Conservation (phyloP, 2,888 invertebrate genomes). For the Hypena proboscidalis region DNA sequence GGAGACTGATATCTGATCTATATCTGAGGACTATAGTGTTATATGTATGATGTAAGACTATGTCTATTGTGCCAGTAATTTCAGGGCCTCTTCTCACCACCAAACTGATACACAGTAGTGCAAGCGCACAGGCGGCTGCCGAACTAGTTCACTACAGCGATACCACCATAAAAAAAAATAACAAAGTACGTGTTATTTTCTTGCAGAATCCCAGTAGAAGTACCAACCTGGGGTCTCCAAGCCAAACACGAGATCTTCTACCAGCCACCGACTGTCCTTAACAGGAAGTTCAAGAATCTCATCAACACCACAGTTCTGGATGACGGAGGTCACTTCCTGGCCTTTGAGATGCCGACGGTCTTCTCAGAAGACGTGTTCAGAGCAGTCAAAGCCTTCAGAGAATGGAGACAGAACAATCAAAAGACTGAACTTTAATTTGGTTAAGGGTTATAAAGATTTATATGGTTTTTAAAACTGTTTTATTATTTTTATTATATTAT, state of each 20-base stretch:
- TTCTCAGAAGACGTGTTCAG: slow-evolving; percentile 88
- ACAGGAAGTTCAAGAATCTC: slow-evolving; percentile 86
- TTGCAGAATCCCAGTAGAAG: slow-evolving; percentile 11
- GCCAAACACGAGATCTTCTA: slow-evolving; percentile 89
- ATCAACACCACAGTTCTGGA: slow-evolving; percentile 86
- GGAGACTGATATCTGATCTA: too few relatives aligned
- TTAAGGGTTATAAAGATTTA: slow-evolving; percentile 29
- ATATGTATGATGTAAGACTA: too few relatives aligned
- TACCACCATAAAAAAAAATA: too few relatives aligned
- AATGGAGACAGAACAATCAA: slow-evolving; percentile 43
- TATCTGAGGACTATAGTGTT: too few relatives aligned
- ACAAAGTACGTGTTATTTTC: background rate
- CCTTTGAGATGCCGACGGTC: slow-evolving; percentile 89
- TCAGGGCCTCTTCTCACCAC: too few relatives aligned
- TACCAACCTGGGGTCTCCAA: slow-evolving; percentile 77
- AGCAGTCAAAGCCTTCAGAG: slow-evolving; percentile 60
- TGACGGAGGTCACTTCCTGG: slow-evolving; percentile 94
- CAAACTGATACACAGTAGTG: too few relatives aligned
- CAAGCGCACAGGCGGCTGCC: too few relatives aligned
- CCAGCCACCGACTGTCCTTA: slow-evolving; percentile 83
- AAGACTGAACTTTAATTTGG: slow-evolving; percentile 55
- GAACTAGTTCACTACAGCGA: too few relatives aligned
- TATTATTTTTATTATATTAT: slow-evolving; percentile 10
- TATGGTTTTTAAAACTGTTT: slow-evolving; percentile 10
- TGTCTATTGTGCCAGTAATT: too few relatives aligned